Base-by-base conservation (phyloP, 1,140 invertebrate genomes). In the Drosophila suzukii region DNA sequence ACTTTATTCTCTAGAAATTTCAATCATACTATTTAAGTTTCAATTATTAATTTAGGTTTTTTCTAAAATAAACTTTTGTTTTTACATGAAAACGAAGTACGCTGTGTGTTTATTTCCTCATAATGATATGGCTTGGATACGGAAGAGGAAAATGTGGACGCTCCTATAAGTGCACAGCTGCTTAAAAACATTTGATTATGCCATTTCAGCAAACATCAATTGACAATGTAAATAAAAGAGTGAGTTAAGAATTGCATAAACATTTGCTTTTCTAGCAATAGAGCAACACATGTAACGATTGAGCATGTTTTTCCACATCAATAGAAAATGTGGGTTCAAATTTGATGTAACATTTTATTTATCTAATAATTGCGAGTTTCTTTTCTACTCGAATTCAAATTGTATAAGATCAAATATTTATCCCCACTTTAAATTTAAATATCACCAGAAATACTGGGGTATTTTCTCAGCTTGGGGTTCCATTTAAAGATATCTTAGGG, bases 11-110 rank as follows among this genome's bases (percentile, higher is more conserved):
- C n/a, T 36, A 75, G 38, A 56, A 66, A 59, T 53, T 75, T 58
- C 43, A 68, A 76, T 59, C 47, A 8, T 30, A 76, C 67, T 59
- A 44, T 55, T 44, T 76, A 76, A 76, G 73, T 76, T 67, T 49
- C 72, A 54, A 58, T 32, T 76, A 47, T 67, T 49, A n/a, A 36
- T 56, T 75, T 75, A 75, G 44, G 61, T 49, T 56, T 72, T 67
- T 75, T 57, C 17, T 58, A 46, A 65, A 75, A 60, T 59, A 66
- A 75, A 73, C 24, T 32, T 58, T 46, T 56, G 41, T 47, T 75
- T 63, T 59, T 54, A 76, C 30, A 67, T 36, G 36, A 53, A 34
- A 39, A 2, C 6, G 4, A 46, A 20, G 4, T 12, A 1, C 27
- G 7, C 13, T 15, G 15, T 17, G 13, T 34, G 13, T 50, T 34